These are phyloP conservation scores for Isichthys henryi DNA, from an alignment of 2,113 vertebrate species.

Conservation along the genomic window DNA sequence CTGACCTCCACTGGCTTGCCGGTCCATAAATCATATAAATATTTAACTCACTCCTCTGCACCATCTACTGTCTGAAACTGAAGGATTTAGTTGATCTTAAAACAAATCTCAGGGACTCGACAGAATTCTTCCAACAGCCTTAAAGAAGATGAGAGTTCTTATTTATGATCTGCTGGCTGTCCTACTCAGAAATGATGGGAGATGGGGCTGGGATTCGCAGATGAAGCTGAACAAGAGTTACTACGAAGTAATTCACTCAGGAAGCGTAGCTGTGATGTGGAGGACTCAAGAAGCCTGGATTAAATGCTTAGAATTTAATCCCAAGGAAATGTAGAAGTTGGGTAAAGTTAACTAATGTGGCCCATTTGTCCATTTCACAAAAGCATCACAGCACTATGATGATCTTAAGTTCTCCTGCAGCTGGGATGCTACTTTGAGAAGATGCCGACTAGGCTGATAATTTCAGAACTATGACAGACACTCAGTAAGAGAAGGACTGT, in stretches of 20 bases:
- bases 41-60: neutral
- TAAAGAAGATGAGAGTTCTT: constrained; percentile 1
- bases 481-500: neutral
- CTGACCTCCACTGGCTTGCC: neutral
- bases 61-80: neutral
- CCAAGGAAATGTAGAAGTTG: neutral
- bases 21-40: neutral
- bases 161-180: neutral
- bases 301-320: neutral
- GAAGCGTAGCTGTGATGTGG: neutral
- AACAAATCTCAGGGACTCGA: neutral
- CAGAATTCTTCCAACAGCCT: neutral
- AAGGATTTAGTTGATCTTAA: neutral
- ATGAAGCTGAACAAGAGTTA: neutral
- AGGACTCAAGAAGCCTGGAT: neutral
- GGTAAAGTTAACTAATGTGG: neutral
- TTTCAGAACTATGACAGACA: neutral
- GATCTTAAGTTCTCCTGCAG: neutral
- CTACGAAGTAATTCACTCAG: neutral
- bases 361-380: neutral
- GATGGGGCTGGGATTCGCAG: neutral
- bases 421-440: neutral
- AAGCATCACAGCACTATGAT: neutral
- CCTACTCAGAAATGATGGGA: neutral
- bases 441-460: neutral